Percentiles rank a stretch among this genome's conserved stretches.
Conservation (phyloP, 2,113 vertebrate genomes). For the Mellivora capensis region DNA sequence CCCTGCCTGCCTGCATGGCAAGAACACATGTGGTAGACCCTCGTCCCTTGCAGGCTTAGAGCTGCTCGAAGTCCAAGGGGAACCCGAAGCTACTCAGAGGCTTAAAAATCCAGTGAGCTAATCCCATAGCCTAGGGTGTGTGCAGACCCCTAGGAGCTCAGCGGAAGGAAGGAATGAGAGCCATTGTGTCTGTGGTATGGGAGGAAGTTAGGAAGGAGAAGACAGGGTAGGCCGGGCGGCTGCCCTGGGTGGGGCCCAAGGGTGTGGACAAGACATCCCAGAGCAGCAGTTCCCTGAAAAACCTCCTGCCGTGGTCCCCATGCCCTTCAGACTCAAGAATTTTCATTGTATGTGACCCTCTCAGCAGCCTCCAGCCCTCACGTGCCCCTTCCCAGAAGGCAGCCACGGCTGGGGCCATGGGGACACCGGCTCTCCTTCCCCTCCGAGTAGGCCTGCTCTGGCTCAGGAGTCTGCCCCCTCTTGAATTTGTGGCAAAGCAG, state of each 20-base stretch:
- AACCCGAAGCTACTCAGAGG: neutral
- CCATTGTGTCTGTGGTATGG: neutral
- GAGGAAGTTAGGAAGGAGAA: neutral
- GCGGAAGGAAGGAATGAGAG: neutral
- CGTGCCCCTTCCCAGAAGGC: neutral
- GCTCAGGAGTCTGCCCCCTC: fast-evolving
- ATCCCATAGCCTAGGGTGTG: neutral
- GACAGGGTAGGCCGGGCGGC: neutral
- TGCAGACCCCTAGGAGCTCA: neutral
- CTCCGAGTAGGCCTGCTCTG: neutral
- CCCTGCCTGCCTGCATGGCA: fast-evolving
- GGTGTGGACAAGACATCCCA: no score
- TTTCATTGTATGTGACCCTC: neutral
- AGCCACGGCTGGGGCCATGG: neutral
- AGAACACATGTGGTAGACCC: neutral
- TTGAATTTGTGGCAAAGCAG: neutral
- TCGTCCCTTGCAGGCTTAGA: neutral
- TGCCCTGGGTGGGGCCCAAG: fast-evolving
- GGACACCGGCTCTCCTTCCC: neutral
- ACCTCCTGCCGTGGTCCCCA: neutral
- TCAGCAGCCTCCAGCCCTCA: neutral
- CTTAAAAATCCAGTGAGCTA: neutral
- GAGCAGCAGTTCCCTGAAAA: neutral
- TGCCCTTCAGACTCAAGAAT: neutral
- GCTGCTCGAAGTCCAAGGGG: neutral